Evolutionary conservation across 2,888 invertebrate species (phyloP).

Genomic region (Sarcophaga caerulescens): DNA sequence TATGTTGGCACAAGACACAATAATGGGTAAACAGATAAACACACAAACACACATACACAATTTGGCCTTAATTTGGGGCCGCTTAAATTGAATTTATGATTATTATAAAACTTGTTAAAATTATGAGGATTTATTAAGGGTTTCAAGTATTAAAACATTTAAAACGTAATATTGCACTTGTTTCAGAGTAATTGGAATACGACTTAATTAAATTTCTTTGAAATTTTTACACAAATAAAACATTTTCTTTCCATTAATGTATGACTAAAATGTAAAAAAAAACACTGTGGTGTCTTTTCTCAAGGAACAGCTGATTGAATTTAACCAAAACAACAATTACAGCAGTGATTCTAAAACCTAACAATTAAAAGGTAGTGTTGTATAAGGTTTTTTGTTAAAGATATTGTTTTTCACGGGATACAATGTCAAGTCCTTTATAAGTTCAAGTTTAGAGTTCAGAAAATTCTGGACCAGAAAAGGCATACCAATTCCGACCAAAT

Average conservation of each 20-base stretch:
- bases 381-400: too few species aligned
- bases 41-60: neutral
- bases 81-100: neutral
- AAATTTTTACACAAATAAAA: constrained; percentile 5
- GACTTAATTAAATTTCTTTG: constrained; percentile 1
- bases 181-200: neutral
- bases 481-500: too few species aligned
- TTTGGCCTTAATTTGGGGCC: neutral
- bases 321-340: neutral
- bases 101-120: neutral
- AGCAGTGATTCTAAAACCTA: too few species aligned
- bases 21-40: neutral
- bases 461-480: too few species aligned
- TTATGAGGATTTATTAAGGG: too few species aligned
- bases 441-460: too few species aligned
- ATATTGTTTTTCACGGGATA: too few species aligned
- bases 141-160: constrained; percentile 5
- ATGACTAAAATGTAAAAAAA: neutral
- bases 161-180: constrained; percentile 46
- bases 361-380: too few species aligned
- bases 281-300: neutral
- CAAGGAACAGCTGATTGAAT: constrained; percentile 19
- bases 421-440: too few species aligned
- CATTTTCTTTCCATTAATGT: neutral
- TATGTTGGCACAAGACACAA: neutral